A percentile compares a stretch with the other conserved stretches of the same genome.
Evolutionary conservation across 2,888 invertebrate genomes (phyloP).

Genomic region (Drosophila fungiperda): DNA sequence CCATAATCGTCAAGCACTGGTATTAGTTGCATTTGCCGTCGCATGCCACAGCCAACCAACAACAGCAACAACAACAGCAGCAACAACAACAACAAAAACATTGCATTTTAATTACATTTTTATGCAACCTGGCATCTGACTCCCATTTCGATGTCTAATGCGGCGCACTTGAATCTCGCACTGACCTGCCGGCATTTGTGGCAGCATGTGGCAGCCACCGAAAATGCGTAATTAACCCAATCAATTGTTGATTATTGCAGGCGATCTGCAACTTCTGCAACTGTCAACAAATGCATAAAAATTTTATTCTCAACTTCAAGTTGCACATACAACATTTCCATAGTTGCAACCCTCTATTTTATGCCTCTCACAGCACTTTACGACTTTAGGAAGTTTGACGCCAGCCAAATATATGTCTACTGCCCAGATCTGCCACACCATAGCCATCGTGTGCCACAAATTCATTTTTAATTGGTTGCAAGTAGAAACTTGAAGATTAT

Average conservation of each 20-base stretch:
- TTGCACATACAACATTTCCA: conserved; percentile 12
- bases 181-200: conserved; percentile 15
- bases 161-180: conserved; percentile 47
- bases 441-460: background rate
- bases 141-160: conserved; percentile 43
- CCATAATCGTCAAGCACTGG: conserved; percentile 49
- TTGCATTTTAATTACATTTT: conserved; percentile 52
- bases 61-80: background rate
- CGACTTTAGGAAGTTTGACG: conserved; percentile 72
- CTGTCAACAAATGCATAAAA: conserved; percentile 75
- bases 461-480: conserved; percentile 4
- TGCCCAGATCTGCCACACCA: background rate
- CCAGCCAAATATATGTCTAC: conserved; percentile 28
- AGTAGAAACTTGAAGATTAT: background rate
- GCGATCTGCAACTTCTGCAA: conserved; percentile 26
- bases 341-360: conserved; percentile 24
- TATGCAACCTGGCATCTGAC: conserved; percentile 37
- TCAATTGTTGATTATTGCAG: conserved; percentile 47
- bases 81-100: background rate
- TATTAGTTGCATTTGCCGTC: conserved; percentile 38
- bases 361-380: conserved; percentile 45
- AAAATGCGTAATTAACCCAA: conserved; percentile 59
- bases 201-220: conserved; percentile 17
- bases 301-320: conserved; percentile 61
- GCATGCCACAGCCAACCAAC: conserved; percentile 30